These are phyloP conservation scores for human DNA, from an alignment of 2,113 vertebrate species.

Conservation along the genomic window DNA sequence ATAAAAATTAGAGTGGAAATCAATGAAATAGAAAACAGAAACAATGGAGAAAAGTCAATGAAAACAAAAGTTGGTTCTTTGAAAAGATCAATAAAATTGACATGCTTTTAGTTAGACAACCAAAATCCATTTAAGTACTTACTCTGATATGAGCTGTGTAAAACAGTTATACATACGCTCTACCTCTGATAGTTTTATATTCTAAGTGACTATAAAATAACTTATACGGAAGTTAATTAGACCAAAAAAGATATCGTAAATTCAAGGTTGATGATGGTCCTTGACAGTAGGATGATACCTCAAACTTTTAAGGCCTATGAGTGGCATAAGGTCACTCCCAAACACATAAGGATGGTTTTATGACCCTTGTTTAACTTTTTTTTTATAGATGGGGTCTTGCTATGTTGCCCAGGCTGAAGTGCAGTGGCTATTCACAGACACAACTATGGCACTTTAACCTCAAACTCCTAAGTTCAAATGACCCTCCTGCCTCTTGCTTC, in stretches of 20 bases:
- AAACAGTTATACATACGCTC: neutral
- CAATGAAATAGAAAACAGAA: neutral
- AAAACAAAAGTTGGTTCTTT: neutral
- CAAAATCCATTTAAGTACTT: neutral
- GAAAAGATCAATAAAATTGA: conserved; percentile 1
- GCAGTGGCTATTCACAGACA: neutral
- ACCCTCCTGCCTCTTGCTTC: neutral
- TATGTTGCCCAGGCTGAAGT: neutral
- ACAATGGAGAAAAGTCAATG: neutral
- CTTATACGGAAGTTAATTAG: neutral
- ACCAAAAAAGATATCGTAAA: neutral
- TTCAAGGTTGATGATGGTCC: neutral
- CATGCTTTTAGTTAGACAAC: neutral
- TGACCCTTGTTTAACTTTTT: neutral
- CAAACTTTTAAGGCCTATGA: neutral
- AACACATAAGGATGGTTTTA: neutral
- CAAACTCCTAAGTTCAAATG: neutral
- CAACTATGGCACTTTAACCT: neutral
- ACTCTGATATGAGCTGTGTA: neutral
- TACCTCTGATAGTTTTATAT: neutral
- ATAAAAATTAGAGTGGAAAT: neutral
- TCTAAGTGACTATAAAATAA: neutral
- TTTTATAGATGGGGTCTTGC: neutral
- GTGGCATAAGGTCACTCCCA: neutral
- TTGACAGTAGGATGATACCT: neutral